Evolutionary conservation across 2,888 invertebrate species (phyloP), one percentile per base, ranked within the genome.

Genomic region (Lepidonotus clava): DNA sequence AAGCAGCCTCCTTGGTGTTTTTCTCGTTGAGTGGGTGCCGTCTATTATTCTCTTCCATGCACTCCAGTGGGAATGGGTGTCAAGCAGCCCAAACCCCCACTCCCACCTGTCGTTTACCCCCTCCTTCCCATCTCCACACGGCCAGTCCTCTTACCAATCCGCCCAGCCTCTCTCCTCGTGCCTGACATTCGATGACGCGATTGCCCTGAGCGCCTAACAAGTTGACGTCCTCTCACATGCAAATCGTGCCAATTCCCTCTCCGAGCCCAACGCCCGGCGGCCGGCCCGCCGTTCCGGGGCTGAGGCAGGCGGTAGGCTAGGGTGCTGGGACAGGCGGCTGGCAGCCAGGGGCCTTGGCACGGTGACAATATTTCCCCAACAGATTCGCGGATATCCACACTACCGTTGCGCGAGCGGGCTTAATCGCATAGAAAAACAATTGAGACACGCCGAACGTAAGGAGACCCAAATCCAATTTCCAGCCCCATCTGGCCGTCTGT

Each of bases 361-460:
- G 80, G 46, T 14, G 51, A 80, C 80, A 80, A 80, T 80, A 80
- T 80, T 80, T 24, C 51, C 80, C 46, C 80, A 80, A 46, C 41
- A 80, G 80, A 80, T 80, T 51, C 51, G 14, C 41, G 80, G 80
- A 40, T 80, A 41, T 41, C 80, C 24, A 14, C 11, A 46, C 80
- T 1, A 21, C 4, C 41, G 28, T 24, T 5, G 28, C 46, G 46
- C 46, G 18, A 34, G 28, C 46, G 14, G 32, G 80, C 80, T 80
- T 80, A 80, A 80, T 80, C 80, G 80, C 80, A 80, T 80, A 41
- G 80, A 80, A 80, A 80, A 80, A 80, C 80, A 80, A 80, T 80
- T 80, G 80, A 80, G 80, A 80, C 80, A 80, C 80, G 46, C 21
- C 24, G 1, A 6, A 14, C 24, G 80, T 80, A 80, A 80, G 80